Evolutionary conservation across 1,140 invertebrate genomes (phyloP), one percentile per base, ranked within the genome.

Genomic region (Araneus ventricosus): DNA sequence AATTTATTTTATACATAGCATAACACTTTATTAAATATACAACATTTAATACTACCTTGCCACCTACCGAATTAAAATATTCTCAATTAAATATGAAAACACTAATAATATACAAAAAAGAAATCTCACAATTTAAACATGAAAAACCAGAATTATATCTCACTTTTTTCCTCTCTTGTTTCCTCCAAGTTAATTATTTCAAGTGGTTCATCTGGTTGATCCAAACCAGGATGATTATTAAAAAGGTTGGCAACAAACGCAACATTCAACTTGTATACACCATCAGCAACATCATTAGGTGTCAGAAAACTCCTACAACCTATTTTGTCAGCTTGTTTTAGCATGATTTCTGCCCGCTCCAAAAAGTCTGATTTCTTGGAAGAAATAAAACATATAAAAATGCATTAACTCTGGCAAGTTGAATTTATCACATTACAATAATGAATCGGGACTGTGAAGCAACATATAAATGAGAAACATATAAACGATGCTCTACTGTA

Each of bases 241-340:
- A 99, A 99, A 94, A 99, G 96, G 96, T 99, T 99, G 57, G 99
- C 99, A 8, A 99, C 99, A 95, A 99, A 99, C 1, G 99, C 99
- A 95, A 99, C 96, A 96, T 99, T 99, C 57, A 99, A 96, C 96
- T 99, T 99, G 96, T 99, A 98, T 84, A 99, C 98, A 4, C 99
- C 99, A 94, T 98, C 98, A 0, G 99, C 98, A 17, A 99, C 99
- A 96, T 99, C 99, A 94, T 97, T 97, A 0, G 99, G 97, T 0
- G 98, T 98, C 0, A 99, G 97, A 96, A 99, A 99, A 94, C 97
- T 98, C 70, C 99, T 97, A 95, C 99, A 99, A 20, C 98, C 97
- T 7, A 99, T 96, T 96, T 99, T 99, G 4, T 97, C 98, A 0
- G 99, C 99, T 96, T 99, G 98, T 94, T 98, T 97, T 67, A 99